Evolutionary conservation across 2,888 invertebrate species (phyloP), one percentile per base, ranked within the genome.

Genomic region (Apantesis nais): DNA sequence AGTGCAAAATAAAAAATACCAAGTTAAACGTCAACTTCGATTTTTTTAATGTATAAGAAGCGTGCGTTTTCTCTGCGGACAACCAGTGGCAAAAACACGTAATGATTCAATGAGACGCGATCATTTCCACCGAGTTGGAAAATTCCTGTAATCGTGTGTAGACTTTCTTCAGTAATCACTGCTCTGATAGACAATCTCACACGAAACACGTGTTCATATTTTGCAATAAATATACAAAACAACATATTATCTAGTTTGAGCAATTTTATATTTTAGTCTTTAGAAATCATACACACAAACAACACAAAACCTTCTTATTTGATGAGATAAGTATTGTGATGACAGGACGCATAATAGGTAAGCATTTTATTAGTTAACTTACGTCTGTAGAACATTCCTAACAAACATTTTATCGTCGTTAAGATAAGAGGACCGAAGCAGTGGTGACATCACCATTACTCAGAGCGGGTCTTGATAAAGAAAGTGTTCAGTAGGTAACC

Each of bases 41-140:
- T 85, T 83, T 83, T 85, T 84, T 82, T 74, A 81, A 83, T 78
- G 79, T 79, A 73, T 78, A 77, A 75, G 77, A 79, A 76, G 72
- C 71, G 74, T 76, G 73, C 81, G 86, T 90, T 93, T 93, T 93
- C 92, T 90, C 92, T 85, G 84, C 84, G 78, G 79, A 72, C 79
- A 78, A 80, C 84, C 73, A 73, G 79, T 81, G 78, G 90, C 89
- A 93, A 92, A 94, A 92, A 93, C 88, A 84, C 81, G 78, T 89
- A 91, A 92, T 93, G 93, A 93, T 91, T 92, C 92, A 92, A 86
- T 85, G 87, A 88, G 89, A 88, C 91, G 92, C 91, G 91, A 92
- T 91, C 89, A 88, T 90, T 93, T 92, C 90, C 92, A 94, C 85
- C 93, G 89, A 92, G 83, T 91, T 91, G 94, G 95, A 94, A 95